These are phyloP conservation scores for Tribolium castaneum DNA, from an alignment of 1,140 invertebrate species.

Conservation along the genomic window DNA sequence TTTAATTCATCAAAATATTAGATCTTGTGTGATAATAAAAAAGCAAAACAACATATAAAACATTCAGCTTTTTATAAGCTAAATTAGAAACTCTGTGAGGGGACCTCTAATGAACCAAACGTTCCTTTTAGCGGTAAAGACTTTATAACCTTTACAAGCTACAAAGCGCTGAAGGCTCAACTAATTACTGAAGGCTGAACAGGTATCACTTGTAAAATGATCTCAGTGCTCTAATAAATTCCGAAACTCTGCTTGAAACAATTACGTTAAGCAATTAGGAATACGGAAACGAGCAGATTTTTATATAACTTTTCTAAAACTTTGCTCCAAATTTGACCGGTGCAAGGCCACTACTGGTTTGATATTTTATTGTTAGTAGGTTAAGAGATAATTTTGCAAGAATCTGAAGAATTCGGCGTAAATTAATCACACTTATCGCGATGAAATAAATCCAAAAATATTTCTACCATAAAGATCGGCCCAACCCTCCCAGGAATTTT, in stretches of 20 bases:
- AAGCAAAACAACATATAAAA: not conserved
- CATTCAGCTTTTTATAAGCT: not conserved
- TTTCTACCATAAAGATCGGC: no score
- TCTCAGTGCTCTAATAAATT: slow-evolving; percentile 5
- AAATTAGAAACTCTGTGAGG: not conserved
- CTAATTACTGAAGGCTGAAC: not conserved
- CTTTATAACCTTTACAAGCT: not conserved
- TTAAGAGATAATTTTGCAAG: no score
- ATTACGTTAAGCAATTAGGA: not conserved
- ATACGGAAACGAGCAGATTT: not conserved
- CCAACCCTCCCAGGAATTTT: not conserved
- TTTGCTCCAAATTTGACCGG: not conserved
- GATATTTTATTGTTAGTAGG: not conserved
- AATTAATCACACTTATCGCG: no score
- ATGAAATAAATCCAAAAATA: no score
- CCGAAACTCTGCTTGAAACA: slow-evolving; percentile 2
- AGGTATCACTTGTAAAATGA: not conserved
- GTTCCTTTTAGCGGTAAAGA: not conserved
- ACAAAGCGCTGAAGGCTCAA: not conserved
- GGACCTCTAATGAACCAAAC: not conserved
- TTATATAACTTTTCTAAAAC: slow-evolving; percentile 2
- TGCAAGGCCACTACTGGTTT: not conserved
- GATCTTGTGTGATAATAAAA: no score
- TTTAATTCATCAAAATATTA: no score
- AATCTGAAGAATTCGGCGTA: no score